Evolutionary conservation across 1,140 invertebrate genomes (phyloP), one percentile per base, ranked within the genome.

Genomic region (Adelges cooleyi): DNA sequence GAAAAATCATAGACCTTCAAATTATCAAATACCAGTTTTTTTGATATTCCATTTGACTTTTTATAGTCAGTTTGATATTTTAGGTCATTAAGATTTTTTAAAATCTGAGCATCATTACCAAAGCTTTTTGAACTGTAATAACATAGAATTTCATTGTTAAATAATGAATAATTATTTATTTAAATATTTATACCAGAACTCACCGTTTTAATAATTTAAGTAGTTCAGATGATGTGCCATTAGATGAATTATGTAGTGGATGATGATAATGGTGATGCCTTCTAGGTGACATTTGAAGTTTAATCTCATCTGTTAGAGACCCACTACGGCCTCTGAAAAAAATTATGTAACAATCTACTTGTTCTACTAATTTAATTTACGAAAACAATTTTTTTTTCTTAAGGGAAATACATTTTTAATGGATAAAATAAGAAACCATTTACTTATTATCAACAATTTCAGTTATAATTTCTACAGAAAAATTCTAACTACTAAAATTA

Each of bases 91-190:
- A 87, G 73, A 70, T 87, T 87, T 67, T 82, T 81, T 67, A 89
- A 76, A 36, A 89, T 84, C 70, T 86, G 82, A 5, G 84, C 84
- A 74, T 89, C 87, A 20, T 82, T 84, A 1, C 83, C 86, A 73
- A 86, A 86, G 72, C 84, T 87, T 70, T 86, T 82, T 2, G 84
- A 85, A 53, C 84, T 77, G 62, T 15, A 68, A 54, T 66, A 69
- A 68, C 11, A 48, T 38, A 66, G 20, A 51, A 29, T 29, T n/a
- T 10, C n/a, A 54, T n/a, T 53, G 10, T 38, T 51, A 15, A 53
- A 22, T 22, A 22, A 11, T 56, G 13, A 44, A 44, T 9, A 25
- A 17, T 5, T 59, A 8, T 40, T 23, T n/a, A n/a, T 44, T 6
- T 13, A 27, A 51, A n/a, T 3, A 44, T 11, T 4, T 8, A 44